Base-by-base conservation (phyloP, 1,140 invertebrate genomes). In the Penaeus japonicus region DNA sequence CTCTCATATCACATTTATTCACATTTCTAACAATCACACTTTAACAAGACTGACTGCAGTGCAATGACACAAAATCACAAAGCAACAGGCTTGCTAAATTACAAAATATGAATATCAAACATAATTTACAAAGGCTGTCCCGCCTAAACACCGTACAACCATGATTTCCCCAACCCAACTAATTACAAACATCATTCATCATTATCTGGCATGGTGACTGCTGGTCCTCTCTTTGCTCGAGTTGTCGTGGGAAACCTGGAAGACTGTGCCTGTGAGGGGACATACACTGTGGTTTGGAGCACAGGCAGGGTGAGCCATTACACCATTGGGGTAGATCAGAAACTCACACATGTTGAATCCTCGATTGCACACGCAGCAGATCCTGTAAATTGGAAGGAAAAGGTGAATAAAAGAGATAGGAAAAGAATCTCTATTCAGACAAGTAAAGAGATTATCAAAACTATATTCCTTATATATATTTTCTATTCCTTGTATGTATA, bases 291-390 rank as follows among this genome's bases (percentile, higher is more conserved):
- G 83, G 75, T 92, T 88, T 84, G 92, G 93, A 85, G 92, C 93
- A 92, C 93, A 94, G 73, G 92, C 91, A 1, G 92, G 90, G 89
- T 94, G 93, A 30, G 93, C 93, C 20, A 94, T 91, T 47, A 93
- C 91, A n/a, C 93, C 92, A 90, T 93, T 93, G 77, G 93, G 93
- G 91, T 93, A 93, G 27, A 93, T 91, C 3, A 92, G 92, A 91
- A 94, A 93, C 27, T 92, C 90, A 30, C 93, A 91, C 77, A 93
- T 92, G 81, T 90, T 91, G 89, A 94, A 93, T 10, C 92, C 91
- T 89, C 92, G 88, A 65, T 92, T 93, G 91, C 93, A 94, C 55
- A 93, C 93, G 39, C 92, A 93, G 92, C 93, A 94, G 59, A 92
- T 90, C 79, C 93, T 94, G 92, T 20, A 93, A 92, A 65, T 85